Percentiles rank a stretch among this genome's conserved stretches.
phyloP scores from a whole-genome alignment of 2,888 invertebrate genomes.

The Ectropis crepuscularia region DNA sequence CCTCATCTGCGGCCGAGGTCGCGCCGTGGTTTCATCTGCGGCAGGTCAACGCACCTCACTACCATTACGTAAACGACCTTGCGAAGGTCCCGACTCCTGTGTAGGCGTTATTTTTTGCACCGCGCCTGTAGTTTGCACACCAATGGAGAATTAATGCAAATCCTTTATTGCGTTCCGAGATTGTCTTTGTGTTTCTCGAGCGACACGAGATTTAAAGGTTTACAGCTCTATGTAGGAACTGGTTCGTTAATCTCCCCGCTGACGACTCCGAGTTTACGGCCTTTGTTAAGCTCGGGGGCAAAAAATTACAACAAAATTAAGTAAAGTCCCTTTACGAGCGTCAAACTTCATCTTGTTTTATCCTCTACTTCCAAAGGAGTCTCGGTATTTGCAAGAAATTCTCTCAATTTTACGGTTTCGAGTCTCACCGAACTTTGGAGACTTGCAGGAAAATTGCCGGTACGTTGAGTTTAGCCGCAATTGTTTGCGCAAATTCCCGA shows the following conservation, averaged over 20 bases:
- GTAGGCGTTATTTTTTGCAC: conserved; percentile 36
- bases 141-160: conserved; percentile 33
- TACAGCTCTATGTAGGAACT: conserved; percentile 10
- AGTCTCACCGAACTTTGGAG: background rate
- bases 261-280: conserved; percentile 9
- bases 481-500: background rate
- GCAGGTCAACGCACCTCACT: conserved; percentile 31
- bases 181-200: conserved; percentile 17
- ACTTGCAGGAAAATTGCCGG: too few relatives aligned
- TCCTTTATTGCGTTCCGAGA: conserved; percentile 16
- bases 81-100: conserved; percentile 28
- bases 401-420: background rate
- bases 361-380: conserved; percentile 25
- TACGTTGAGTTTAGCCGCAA: too few relatives aligned
- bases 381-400: background rate
- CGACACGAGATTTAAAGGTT: conserved; percentile 8
- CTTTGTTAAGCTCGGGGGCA: conserved; percentile 16
- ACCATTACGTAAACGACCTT: conserved; percentile 38
- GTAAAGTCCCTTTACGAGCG: conserved; percentile 32
- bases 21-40: conserved; percentile 1
- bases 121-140: conserved; percentile 27
- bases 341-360: conserved; percentile 35
- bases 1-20: background rate
- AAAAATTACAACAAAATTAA: conserved; percentile 29
- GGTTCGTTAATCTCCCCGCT: conserved; percentile 4